phyloP scores from a whole-genome alignment of 2,113 vertebrate genomes.

The Ranitomeya imitator region DNA sequence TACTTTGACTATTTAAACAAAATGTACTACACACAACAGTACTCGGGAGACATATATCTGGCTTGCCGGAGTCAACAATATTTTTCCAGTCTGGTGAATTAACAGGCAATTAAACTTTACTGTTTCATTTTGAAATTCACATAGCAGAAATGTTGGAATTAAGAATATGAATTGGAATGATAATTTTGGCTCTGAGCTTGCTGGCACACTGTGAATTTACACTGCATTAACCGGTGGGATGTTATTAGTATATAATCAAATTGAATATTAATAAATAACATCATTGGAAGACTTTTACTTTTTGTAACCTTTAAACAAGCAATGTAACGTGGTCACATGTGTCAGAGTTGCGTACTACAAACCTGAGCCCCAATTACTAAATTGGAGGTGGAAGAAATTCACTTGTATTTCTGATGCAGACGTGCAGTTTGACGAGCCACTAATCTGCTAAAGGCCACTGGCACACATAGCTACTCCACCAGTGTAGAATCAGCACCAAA shows the following conservation, averaged over 20 bases:
- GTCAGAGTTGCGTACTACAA: too few relatives aligned
- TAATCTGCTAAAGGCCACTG: too few relatives aligned
- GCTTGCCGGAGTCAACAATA: constrained; percentile 19
- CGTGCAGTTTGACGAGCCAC: too few relatives aligned
- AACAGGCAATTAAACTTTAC: constrained; percentile 34
- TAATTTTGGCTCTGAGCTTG: constrained; percentile 4
- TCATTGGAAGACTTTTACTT: background rate
- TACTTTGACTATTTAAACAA: background rate
- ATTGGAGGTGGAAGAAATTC: too few relatives aligned
- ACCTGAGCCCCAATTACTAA: too few relatives aligned
- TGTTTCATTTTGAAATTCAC: constrained; percentile 15
- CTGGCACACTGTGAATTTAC: background rate
- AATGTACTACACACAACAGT: background rate
- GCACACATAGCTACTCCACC: too few relatives aligned
- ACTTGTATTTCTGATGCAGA: too few relatives aligned
- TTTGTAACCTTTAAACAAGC: background rate
- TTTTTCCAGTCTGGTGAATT: constrained; percentile 14
- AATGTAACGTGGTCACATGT: background rate
- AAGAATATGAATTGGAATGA: constrained; percentile 19
- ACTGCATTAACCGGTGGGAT: background rate
- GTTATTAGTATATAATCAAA: background rate
- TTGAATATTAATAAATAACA: background rate
- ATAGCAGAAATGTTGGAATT: constrained; percentile 27
- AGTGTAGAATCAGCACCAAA: too few relatives aligned
- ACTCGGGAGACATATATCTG: constrained; percentile 15